Evolutionary conservation across 1,140 invertebrate genomes (phyloP), one percentile per base, ranked within the genome.

Genomic region (Pseudobourletiella spinata): DNA sequence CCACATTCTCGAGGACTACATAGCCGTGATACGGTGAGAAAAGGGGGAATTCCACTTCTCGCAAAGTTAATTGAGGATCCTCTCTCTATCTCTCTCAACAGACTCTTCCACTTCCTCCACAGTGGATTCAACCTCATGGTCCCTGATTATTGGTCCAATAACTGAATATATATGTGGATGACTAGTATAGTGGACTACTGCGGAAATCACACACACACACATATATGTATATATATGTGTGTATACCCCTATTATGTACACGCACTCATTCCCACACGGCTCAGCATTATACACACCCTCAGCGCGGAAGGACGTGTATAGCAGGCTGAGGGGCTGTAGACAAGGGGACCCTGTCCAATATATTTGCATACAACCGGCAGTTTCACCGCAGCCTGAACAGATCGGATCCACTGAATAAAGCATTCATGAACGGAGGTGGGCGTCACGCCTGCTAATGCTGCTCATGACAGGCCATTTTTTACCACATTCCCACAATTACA

Each of bases 391-490:
- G n/a, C n/a, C n/a, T 50, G 32, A 60, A 60, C 58, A 60, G 46
- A 60, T 61, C 59, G 54, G 54, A 16, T 50, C 44, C 18, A 25
- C 52, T 57, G 62, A 61, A 67, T 67, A 67, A 67, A 64, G 61
- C 35, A 67, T 67, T 67, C 66, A 67, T 67, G 62, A 62, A 65
- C 50, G 51, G 52, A 59, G 63, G 63, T 65, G 66, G 66, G 66
- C 66, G 66, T 57, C 63, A 65, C 63, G 63, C 59, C 59, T 63
- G 59, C 63, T 65, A 65, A 65, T 65, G 63, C 66, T 68, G 66
- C 35, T 68, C 56, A 54, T 68, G 66, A 68, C 66, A 68, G 66
- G 63, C 51, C 63, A 68, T 68, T 68, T 65, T 68, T 68, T 68
- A 67, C 54, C 61, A 67, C 59, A 61, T 64, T 59, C 62, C 57